Percentiles rank a stretch among this genome's conserved stretches.
phyloP scores from a whole-genome alignment of 1,140 invertebrate genomes.

The Trissolcus basalis region DNA sequence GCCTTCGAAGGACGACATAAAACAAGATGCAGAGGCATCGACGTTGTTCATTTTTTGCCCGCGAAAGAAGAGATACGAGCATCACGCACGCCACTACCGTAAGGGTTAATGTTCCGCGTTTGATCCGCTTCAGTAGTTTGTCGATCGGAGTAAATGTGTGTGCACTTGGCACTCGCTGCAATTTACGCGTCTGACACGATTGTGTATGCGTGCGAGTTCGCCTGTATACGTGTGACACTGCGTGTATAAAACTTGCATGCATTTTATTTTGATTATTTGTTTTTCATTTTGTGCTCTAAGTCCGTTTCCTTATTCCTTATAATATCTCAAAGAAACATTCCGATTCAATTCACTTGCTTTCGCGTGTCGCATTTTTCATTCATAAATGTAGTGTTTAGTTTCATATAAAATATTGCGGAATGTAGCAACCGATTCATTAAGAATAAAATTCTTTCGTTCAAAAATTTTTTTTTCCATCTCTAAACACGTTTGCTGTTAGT shows the following conservation, averaged over 20 bases:
- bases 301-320: constrained; percentile 37
- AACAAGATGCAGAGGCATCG: neutral
- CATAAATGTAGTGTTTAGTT: no score
- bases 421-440: no score
- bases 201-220: constrained; percentile 37
- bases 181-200: constrained; percentile 24
- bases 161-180: constrained; percentile 9
- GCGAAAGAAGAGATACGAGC: constrained; percentile 18
- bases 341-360: no score
- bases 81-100: constrained; percentile 38
- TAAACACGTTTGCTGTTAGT: no score
- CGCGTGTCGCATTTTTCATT: no score
- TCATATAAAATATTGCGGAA: no score
- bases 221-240: constrained; percentile 33
- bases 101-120: constrained; percentile 53
- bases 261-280: constrained; percentile 24
- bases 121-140: constrained; percentile 50
- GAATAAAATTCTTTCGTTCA: no score
- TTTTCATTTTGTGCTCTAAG: neutral
- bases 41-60: constrained; percentile 4
- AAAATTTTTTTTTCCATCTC: no score
- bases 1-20: neutral
- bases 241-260: neutral
- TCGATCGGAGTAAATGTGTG: constrained; percentile 38
- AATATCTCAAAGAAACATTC: neutral